Base-by-base conservation (phyloP, 2,888 invertebrate species). In the Eumerus sabulonum region DNA sequence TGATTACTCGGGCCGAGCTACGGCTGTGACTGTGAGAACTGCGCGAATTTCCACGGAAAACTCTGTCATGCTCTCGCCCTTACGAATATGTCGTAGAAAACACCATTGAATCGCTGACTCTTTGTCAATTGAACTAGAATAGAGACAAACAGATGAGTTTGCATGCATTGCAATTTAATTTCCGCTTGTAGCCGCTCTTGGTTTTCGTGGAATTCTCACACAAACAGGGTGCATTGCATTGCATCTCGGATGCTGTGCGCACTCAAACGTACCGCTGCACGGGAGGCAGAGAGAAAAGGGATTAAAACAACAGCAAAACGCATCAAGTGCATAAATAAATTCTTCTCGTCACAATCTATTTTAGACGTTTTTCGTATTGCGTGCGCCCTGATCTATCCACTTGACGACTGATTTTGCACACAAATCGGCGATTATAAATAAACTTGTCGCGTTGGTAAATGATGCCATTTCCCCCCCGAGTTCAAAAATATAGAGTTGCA, bases 1-100 rank as follows among this genome's bases (percentile, higher is more conserved):
- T 19, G 18, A 19, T 54, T 42, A 19, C 16, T 38, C 13, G 9
- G 45, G 45, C 47, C 42, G 59, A 45, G 50, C 17, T 62, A 17
- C 67, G 53, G 56, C 18, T 36, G 68, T 60, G 68, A 74, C 2
- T 27, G 27, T 27, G 70, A 74, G 63, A 73, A 79, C 68, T 79
- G 76, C 70, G 76, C 82, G 64, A 76, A 71, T 81, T 81, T 74
- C 74, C 59, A 59, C 38, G 56, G 53, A 57, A 70, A 60, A 56
- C 66, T 50, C 40, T 60, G 51, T 59, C 76, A 50, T 60, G 51
- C 53, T 62, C 70, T 51, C 48, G 48, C 53, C 17, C 36, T 40
- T 47, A 7, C 44, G 53, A 63, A 71, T 56, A 19, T 42, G 51
- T 57, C 51, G 62, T 35, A 54, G 3, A 40, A 40, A 27, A 7